Evolutionary conservation across 2,113 vertebrate species (phyloP).

Genomic region (Megaleporinus macrocephalus): DNA sequence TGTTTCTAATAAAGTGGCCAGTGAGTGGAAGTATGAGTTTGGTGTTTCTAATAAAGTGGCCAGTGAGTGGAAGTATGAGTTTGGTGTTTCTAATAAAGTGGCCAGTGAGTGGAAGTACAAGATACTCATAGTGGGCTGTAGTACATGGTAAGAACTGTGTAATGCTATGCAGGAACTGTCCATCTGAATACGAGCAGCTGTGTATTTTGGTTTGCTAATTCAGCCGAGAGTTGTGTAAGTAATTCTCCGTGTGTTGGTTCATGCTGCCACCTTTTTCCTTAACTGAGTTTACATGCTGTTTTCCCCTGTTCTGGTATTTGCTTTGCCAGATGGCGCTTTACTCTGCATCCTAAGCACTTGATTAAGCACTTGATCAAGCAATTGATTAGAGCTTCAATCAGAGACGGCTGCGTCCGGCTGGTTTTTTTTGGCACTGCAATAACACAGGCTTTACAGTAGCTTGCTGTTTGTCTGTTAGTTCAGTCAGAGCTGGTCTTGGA

Average conservation of each 20-base stretch:
- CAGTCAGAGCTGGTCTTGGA: too few species aligned
- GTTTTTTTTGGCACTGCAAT: neutral
- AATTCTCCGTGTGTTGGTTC: neutral
- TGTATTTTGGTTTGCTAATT: neutral
- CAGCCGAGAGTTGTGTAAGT: neutral
- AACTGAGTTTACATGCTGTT: neutral
- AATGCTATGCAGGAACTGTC: neutral
- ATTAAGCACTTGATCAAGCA: constrained; percentile 19
- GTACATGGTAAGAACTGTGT: neutral
- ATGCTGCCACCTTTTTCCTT: neutral
- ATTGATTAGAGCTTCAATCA: constrained; percentile 17
- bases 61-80: neutral
- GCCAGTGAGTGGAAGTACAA: neutral
- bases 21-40: neutral
- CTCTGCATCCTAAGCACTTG: neutral
- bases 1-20: neutral
- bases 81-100: neutral
- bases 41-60: neutral
- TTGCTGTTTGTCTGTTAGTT: neutral
- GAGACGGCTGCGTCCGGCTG: neutral
- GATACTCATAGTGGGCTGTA: neutral
- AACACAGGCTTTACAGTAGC: neutral
- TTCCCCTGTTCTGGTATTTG: neutral
- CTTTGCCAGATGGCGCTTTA: constrained; percentile 19
- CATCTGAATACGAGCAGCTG: neutral